These are phyloP conservation scores for Acleris laterana DNA, from an alignment of 2,888 invertebrate genomes.

Conservation along the genomic window DNA sequence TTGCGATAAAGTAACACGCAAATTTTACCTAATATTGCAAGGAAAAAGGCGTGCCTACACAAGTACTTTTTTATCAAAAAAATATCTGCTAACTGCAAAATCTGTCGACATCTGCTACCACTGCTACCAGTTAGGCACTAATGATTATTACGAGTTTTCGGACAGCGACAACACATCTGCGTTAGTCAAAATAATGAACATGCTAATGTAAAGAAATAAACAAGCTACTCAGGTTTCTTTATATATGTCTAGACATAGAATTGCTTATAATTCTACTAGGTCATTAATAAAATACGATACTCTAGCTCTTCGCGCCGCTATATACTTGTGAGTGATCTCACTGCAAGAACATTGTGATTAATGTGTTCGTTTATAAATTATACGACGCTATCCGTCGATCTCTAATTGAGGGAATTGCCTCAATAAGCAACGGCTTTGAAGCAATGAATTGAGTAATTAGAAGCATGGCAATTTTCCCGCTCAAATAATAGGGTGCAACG, in stretches of 20 bases:
- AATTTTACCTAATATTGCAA: too few species aligned
- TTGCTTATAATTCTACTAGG: background rate
- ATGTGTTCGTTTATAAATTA: slow-evolving; percentile 36
- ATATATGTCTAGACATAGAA: background rate
- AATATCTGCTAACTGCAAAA: too few species aligned
- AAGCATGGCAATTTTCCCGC: slow-evolving; percentile 28
- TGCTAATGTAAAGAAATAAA: background rate
- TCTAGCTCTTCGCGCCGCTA: background rate
- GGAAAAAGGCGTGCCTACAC: too few species aligned
- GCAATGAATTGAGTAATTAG: slow-evolving; percentile 38
- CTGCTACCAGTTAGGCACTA: too few species aligned
- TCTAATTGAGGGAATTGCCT: slow-evolving; percentile 36
- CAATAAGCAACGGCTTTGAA: slow-evolving; percentile 31
- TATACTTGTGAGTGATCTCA: slow-evolving; percentile 29
- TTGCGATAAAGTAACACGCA: too few species aligned
- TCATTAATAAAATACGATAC: background rate
- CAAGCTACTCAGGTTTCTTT: background rate
- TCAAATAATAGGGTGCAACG: slow-evolving; percentile 30
- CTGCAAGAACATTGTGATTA: slow-evolving; percentile 26
- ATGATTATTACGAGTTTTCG: too few species aligned
- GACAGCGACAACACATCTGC: background rate
- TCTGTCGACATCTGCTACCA: too few species aligned
- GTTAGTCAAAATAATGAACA: background rate
- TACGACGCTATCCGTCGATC: slow-evolving; percentile 37
- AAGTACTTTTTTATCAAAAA: too few species aligned